Conservation (phyloP, 2,888 invertebrate genomes). For the Xiphydria camelus region DNA sequence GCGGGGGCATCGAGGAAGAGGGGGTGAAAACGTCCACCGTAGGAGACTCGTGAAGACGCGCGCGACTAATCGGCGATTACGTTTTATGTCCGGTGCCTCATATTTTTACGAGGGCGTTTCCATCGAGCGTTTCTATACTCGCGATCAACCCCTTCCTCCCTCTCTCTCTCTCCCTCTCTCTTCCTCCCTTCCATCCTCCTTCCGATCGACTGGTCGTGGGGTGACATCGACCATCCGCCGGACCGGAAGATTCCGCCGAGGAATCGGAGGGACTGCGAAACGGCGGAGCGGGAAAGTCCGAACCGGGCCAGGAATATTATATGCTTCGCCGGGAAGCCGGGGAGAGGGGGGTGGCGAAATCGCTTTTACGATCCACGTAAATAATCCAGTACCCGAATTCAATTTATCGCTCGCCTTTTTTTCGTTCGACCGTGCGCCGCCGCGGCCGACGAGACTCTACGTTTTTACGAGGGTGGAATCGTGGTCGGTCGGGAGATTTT, state of each 20-base stretch:
- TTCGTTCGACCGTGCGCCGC: no score
- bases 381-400: constrained; percentile 8
- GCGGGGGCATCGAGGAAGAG: not conserved
- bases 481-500: no score
- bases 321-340: constrained; percentile 10
- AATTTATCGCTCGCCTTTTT: constrained; percentile 7
- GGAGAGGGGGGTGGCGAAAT: not conserved
- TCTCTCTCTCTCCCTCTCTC: not conserved
- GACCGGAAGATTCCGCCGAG: no score
- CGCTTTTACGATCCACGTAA: not conserved
- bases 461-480: no score
- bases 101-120: constrained; percentile 42
- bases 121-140: no score
- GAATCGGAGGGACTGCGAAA: no score
- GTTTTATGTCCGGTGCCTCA: constrained; percentile 39
- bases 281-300: no score
- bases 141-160: constrained; percentile 13
- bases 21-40: constrained; percentile 1
- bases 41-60: no score
- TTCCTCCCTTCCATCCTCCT: not conserved
- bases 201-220: no score
- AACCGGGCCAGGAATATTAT: no score
- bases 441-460: no score
- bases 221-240: no score
- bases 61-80: constrained; percentile 42